Percentiles rank a stretch among this genome's conserved stretches.
Conservation (phyloP, 2,113 vertebrate species). For the Puntigrus tetrazona region DNA sequence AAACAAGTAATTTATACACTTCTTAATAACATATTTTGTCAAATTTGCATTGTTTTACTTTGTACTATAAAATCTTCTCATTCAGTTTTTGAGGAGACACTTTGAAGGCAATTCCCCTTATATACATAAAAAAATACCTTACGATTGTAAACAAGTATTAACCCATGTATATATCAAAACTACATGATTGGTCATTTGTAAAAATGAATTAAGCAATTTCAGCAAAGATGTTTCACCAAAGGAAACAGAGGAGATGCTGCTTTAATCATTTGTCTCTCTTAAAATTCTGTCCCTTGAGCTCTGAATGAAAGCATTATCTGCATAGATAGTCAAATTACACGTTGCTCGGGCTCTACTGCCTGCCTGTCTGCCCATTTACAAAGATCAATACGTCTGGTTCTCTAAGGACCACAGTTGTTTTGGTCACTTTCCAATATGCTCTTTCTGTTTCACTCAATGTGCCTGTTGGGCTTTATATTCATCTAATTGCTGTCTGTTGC, state of each 20-base stretch:
- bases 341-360: conserved; percentile 27
- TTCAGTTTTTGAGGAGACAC: no score
- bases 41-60: no score
- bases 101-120: no score
- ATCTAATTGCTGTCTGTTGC: conserved; percentile 6
- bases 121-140: no score
- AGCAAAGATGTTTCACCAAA: conserved; percentile 1
- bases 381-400: conserved; percentile 51
- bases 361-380: conserved; percentile 43
- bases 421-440: conserved; percentile 37
- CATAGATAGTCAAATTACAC: conserved; percentile 48
- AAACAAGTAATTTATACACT: no score
- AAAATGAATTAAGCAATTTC: neutral
- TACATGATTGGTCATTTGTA: neutral
- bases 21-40: no score
- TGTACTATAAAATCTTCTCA: no score
- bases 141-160: no score
- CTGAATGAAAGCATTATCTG: conserved; percentile 24
- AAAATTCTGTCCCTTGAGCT: neutral
- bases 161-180: no score
- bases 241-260: neutral
- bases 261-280: neutral
- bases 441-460: conserved; percentile 2
- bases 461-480: neutral
- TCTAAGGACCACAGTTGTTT: conserved; percentile 29